A percentile compares a stretch with the other conserved stretches of the same genome.
phyloP scores from a whole-genome alignment of 2,797 vertebrate species.

The Neomorphus geoffroyi region DNA sequence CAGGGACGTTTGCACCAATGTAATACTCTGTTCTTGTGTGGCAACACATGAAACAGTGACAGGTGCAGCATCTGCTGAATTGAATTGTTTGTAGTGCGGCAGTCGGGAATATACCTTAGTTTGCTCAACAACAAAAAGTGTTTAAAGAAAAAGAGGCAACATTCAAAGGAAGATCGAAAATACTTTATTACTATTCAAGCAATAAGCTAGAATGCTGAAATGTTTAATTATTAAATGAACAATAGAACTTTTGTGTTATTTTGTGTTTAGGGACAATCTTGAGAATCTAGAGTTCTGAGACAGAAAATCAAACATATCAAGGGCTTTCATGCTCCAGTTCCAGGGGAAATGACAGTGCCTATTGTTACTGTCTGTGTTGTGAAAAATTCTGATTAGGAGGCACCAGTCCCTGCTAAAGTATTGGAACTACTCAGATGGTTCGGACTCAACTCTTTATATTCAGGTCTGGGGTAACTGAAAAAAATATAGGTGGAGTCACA shows the following conservation, averaged over 20 bases:
- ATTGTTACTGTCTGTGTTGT: background rate
- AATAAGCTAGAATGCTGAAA: conserved; percentile 22
- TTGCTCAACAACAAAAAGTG: conserved; percentile 31
- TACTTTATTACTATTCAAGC: conserved; percentile 29
- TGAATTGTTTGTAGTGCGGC: conserved; percentile 39
- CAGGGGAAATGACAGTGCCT: background rate
- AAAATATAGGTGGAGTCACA: background rate
- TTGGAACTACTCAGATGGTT: background rate
- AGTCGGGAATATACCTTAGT: conserved; percentile 42
- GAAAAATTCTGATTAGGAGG: background rate
- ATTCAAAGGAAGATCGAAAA: conserved; percentile 41
- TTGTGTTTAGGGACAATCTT: conserved; percentile 1
- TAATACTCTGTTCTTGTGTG: conserved; percentile 23
- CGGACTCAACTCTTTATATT: background rate
- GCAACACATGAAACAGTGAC: conserved; percentile 12
- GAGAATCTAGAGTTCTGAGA: background rate
- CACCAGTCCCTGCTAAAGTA: background rate
- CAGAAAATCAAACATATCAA: conserved; percentile 9
- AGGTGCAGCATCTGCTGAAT: conserved; percentile 46
- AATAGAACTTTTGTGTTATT: background rate
- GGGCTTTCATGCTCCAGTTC: background rate
- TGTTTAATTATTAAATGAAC: conserved; percentile 23
- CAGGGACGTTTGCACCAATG: background rate
- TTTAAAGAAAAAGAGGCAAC: background rate
- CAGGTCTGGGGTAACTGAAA: background rate